Conservation (phyloP, 2,113 vertebrate genomes). For the Malurus cyaneus region DNA sequence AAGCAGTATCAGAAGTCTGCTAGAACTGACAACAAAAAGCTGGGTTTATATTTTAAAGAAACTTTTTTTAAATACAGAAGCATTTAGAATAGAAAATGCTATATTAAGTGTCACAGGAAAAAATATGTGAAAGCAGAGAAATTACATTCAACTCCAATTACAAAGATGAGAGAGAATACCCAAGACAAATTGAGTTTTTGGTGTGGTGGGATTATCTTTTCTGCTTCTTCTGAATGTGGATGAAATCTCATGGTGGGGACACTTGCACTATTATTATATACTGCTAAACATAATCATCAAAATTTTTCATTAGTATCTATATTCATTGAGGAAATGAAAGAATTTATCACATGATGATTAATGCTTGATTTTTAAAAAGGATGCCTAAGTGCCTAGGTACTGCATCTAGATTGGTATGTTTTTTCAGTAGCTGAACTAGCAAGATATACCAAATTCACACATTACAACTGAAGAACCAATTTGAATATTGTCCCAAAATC, state of each 20-base stretch:
- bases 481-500: not conserved
- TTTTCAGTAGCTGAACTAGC: not conserved
- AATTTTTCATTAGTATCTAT: not conserved
- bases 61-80: fast-evolving
- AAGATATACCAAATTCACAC: not conserved
- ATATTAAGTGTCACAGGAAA: not conserved
- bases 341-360: not conserved
- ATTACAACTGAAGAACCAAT: not conserved
- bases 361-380: not conserved
- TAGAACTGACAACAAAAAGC: not conserved
- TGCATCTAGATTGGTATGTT: not conserved
- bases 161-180: not conserved
- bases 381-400: not conserved
- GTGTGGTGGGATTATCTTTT: not conserved
- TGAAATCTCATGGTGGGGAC: not conserved
- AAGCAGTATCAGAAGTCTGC: not conserved
- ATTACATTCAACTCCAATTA: not conserved
- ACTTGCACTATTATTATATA: not conserved
- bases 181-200: not conserved
- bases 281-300: not conserved
- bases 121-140: not conserved
- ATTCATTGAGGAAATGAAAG: not conserved
- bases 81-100: not conserved
- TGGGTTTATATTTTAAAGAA: not conserved
- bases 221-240: not conserved